Evolutionary conservation across 2,797 vertebrate species (phyloP), one percentile per base, ranked within the genome.

Genomic region (Tadarida brasiliensis): DNA sequence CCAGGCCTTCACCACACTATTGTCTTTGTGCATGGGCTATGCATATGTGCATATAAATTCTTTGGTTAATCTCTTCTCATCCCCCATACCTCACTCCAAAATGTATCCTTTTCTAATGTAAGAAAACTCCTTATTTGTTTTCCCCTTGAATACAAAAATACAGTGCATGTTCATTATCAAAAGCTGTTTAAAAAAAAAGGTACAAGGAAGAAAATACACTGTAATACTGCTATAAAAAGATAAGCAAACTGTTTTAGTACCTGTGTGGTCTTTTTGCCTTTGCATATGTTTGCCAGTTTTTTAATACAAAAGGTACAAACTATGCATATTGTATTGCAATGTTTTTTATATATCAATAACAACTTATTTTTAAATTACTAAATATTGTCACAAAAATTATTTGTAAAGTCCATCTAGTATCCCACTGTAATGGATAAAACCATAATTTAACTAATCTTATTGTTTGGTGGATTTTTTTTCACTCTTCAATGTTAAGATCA

Each of bases 341-440:
- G 11, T 61, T 87, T 91, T 91, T 65, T 20, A 70, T 44, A 30
- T 39, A 74, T 76, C 54, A 93, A 92, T 20, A 96, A 63, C 16
- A 92, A 57, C 39, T 83, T 87, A 90, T 44, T 94, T 90, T 92
- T 84, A 57, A 91, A 91, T 92, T 92, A 95, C 77, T 67, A 93
- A 44, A 54, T 56, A 78, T 11, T 85, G 14, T 57, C 61, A 91
- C 22, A 90, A 11, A 95, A 77, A 56, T 85, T 65, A 90, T 65
- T 96, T 92, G 56, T 83, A 39, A 95, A 86, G 73, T 83, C 33
- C 28, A 92, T 30, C 61, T 15, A 92, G 12, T 92, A 76, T 17
- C 30, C 26, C 71, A 85, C 5, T 85, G 8, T 91, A 86, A 59
- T 47, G 1, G 33, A 76, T 74, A 91, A 91, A 73, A 81, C 24